Evolutionary conservation across 1,140 invertebrate species (phyloP), one percentile per base, ranked within the genome.

Genomic region (Cataglyphis hispanica): DNA sequence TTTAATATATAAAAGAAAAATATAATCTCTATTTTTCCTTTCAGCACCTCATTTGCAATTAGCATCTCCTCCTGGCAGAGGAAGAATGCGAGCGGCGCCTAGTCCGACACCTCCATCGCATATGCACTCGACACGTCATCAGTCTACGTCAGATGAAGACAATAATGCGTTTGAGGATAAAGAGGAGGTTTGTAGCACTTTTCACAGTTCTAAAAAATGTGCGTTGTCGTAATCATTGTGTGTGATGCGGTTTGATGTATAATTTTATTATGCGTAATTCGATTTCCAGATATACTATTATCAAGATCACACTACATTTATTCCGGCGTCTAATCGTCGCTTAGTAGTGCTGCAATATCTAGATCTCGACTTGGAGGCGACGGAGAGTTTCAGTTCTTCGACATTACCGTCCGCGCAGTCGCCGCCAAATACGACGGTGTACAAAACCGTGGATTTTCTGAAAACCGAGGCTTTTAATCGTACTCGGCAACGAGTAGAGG

Each of bases 381-480:
- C 91, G 25, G 94, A 95, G 87, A 94, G 87, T 87, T 94, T 93
- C 72, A 89, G 89, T 7, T 89, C 93, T 27, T 89, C 93, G 0
- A 86, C 91, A 7, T 88, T 93, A 86, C 92, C 94, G 63, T 78
- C 90, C 11, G 89, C 92, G 43, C 95, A 93, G 78, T 93, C 95
- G 53, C 93, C 95, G 19, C 95, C 95, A 60, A 95, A 95, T 86
- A 95, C 95, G 25, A 97, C 97, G 1, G 97, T 98, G 7, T 99
- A 99, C 93, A 98, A 98, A 95, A 98, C 97, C 0, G 98, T 99
- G 0, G 98, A 99, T 94, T 99, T 99, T 95, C 94, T 98, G 19
- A 98, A 98, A 96, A 99, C 98, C 0, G 97, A 98, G 92, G 98
- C 98, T 7, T 98, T 99, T 90, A 98, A 98, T 94, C 96, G 97